Evolutionary conservation across 2,797 vertebrate species (phyloP).

Genomic region (Rhinella marina): DNA sequence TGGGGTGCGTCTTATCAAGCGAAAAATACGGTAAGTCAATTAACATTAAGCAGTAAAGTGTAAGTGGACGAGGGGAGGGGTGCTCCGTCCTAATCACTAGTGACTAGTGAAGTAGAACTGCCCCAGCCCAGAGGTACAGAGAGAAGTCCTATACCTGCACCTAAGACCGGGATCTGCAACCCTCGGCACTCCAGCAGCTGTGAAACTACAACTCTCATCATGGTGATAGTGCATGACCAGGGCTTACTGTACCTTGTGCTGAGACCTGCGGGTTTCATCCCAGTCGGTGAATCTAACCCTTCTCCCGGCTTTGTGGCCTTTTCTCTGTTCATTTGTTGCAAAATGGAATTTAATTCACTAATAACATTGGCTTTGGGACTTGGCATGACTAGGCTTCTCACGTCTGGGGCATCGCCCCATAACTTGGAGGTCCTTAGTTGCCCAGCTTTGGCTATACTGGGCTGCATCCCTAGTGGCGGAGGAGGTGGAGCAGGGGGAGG

Average conservation of each 20-base stretch:
- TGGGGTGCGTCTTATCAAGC: too few species aligned
- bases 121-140: too few species aligned
- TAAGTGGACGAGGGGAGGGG: too few species aligned
- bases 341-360: slow-evolving; percentile 95
- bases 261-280: slow-evolving; percentile 81
- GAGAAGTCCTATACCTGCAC: too few species aligned
- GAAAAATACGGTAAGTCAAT: too few species aligned
- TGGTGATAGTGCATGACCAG: background rate
- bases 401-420: slow-evolving; percentile 89
- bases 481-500: slow-evolving; percentile 84
- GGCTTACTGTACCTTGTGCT: slow-evolving; percentile 82
- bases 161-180: too few species aligned
- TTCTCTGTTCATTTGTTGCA: slow-evolving; percentile 96
- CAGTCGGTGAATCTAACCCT: slow-evolving; percentile 83
- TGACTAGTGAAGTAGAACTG: too few species aligned
- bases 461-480: slow-evolving; percentile 71
- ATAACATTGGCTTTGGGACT: slow-evolving; percentile 94
- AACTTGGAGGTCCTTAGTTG: slow-evolving; percentile 92
- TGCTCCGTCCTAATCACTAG: too few species aligned
- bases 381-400: slow-evolving; percentile 87
- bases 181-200: too few species aligned
- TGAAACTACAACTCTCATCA: too few species aligned
- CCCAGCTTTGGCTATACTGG: slow-evolving; percentile 80
- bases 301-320: slow-evolving; percentile 86
- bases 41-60: too few species aligned